Conservation (phyloP, 2,888 invertebrate genomes). For the Acheta domesticus region DNA sequence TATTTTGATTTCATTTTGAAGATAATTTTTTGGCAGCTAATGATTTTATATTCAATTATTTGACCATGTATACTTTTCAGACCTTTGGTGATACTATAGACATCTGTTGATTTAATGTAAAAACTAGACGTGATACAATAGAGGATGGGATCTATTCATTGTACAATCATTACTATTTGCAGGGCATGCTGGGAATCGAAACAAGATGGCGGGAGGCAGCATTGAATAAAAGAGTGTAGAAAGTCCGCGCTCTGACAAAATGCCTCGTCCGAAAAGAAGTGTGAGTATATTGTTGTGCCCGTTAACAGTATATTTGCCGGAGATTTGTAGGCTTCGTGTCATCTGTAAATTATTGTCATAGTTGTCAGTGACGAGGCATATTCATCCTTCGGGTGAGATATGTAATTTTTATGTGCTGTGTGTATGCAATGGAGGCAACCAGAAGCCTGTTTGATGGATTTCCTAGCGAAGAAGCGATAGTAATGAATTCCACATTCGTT, state of each 20-base stretch:
- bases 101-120: too few relatives aligned
- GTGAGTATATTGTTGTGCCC: slow-evolving; percentile 44
- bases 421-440: slow-evolving; percentile 26
- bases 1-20: too few relatives aligned
- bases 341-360: neutral
- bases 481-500: neutral
- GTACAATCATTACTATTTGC: slow-evolving; percentile 47
- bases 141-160: too few relatives aligned
- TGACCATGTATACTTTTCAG: too few relatives aligned
- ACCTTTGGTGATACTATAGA: too few relatives aligned
- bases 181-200: slow-evolving; percentile 44
- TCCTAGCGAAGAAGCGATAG: neutral
- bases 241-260: slow-evolving; percentile 40
- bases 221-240: slow-evolving; percentile 36
- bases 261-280: slow-evolving; percentile 49
- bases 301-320: neutral
- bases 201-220: slow-evolving; percentile 41
- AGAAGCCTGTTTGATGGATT: neutral
- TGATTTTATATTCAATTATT: too few relatives aligned
- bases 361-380: neutral
- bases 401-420: slow-evolving; percentile 46
- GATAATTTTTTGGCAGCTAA: too few relatives aligned
- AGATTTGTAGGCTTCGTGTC: neutral
- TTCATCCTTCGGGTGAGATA: slow-evolving; percentile 41
- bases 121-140: too few relatives aligned